Conservation (phyloP, 2,888 invertebrate species). For the Eretmocerus hayati region DNA sequence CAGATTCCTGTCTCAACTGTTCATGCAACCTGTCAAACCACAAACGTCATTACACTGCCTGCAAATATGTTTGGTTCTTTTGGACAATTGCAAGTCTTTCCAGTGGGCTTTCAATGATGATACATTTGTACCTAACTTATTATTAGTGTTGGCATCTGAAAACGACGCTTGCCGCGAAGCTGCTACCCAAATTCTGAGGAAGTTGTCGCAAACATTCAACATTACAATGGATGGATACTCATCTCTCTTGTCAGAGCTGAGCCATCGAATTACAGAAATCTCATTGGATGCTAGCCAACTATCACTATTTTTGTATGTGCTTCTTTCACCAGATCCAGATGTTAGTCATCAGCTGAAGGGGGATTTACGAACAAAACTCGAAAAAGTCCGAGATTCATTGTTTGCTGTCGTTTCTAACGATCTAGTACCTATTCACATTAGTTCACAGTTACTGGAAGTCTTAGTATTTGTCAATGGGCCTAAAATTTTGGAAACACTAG, state of each 20-base stretch:
- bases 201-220: conserved; percentile 46
- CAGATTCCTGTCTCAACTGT: conserved; percentile 38
- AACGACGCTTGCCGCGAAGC: conserved; percentile 52
- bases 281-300: conserved; percentile 62
- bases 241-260: conserved; percentile 47
- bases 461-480: conserved; percentile 49
- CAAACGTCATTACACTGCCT: conserved; percentile 37
- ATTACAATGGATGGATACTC: conserved; percentile 35
- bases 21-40: conserved; percentile 32
- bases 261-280: conserved; percentile 55
- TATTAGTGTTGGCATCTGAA: conserved; percentile 56
- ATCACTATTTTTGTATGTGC: conserved; percentile 55
- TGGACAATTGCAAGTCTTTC: conserved; percentile 35
- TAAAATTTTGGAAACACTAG: conserved; percentile 46
- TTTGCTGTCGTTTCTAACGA: conserved; percentile 43
- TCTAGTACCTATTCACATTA: conserved; percentile 48
- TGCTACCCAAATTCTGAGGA: conserved; percentile 51
- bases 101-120: conserved; percentile 38
- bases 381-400: conserved; percentile 29
- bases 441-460: conserved; percentile 49
- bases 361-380: conserved; percentile 27
- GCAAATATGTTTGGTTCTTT: conserved; percentile 41
- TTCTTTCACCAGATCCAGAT: conserved; percentile 53
- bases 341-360: conserved; percentile 35
- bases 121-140: conserved; percentile 47